Conservation (phyloP, 2,113 vertebrate genomes). For the Vanacampus margaritifer region DNA sequence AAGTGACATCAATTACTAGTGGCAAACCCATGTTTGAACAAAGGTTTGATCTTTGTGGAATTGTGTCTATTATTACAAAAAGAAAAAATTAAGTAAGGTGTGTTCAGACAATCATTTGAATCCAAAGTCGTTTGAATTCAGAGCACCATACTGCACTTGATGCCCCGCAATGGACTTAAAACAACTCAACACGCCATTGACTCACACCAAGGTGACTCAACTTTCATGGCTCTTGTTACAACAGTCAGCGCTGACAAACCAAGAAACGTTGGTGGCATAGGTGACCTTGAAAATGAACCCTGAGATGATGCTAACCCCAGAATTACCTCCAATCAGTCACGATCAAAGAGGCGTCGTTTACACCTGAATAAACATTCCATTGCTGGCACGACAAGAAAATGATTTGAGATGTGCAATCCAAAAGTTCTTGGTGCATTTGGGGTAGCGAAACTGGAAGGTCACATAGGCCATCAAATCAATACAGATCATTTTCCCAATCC, state of each 20-base stretch:
- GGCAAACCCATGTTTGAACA: neutral
- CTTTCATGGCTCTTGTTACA: neutral
- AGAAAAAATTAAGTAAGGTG: too few species aligned
- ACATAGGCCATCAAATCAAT: too few species aligned
- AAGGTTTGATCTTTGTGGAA: neutral
- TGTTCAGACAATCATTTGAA: neutral
- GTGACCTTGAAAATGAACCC: neutral
- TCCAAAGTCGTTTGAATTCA: neutral
- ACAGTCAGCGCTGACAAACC: neutral
- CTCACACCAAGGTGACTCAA: neutral
- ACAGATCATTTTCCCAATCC: too few species aligned
- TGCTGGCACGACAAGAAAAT: too few species aligned
- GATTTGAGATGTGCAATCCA: too few species aligned
- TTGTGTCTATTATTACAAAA: slow-evolving; percentile 1
- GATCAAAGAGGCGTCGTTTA: neutral
- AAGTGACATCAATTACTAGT: too few species aligned
- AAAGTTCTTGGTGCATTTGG: too few species aligned
- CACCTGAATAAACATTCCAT: neutral
- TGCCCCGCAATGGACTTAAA: neutral
- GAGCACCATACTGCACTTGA: neutral
- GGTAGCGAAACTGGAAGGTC: too few species aligned
- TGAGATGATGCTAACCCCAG: neutral
- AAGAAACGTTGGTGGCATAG: neutral
- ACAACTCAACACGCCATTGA: neutral
- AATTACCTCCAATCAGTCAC: neutral